Base-by-base conservation (phyloP, 2,888 invertebrate genomes). In the Platycheirus rosarum region DNA sequence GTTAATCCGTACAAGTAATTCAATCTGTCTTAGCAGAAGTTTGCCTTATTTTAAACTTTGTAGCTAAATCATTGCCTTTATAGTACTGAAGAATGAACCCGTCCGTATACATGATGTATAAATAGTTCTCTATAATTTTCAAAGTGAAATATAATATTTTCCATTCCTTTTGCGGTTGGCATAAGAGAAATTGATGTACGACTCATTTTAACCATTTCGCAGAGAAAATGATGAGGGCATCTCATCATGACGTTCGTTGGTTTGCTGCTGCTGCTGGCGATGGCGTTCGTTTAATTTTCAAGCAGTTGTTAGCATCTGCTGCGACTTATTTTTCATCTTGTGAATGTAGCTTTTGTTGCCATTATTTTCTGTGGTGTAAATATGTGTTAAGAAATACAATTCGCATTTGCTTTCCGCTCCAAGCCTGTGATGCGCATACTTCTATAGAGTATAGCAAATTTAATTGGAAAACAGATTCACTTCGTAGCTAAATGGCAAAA, bases 301-400 rank as follows among this genome's bases (percentile, higher is more conserved):
- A 26, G 14, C 26, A 49, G 26, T 14, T 35, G 35, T 8, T 14
- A 14, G 6, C 26, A 14, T 26, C 26, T 49, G 13, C 26, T 49
- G 8, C 26, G 49, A 26, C 8, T 49, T 49, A 42, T 16, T 49
- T 13, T 29, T 29, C 14, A 49, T 14, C n/a, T 49, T 29, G 8
- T 2, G n/a, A 26, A 7, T 11, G 8, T 49, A 26, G 20, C 46
- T 46, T n/a, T 20, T 46, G 20, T 20, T 20, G 46, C 6, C 1
- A 46, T 46, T 46, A 40, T 40, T 55, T 35, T 35, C 5, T 35
- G 53, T 53, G 16, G 16, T 53, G 53, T 53, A n/a, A 16, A 42
- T 42, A 16, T 16, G 7, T 42, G n/a, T n/a, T n/a, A n/a, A n/a
- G n/a, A n/a, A n/a, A n/a, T n/a, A n/a, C n/a, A n/a, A 42, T 46